Evolutionary conservation across 2,797 vertebrate species (phyloP), one percentile per base, ranked within the genome.

Genomic region (Scolopax rusticola): DNA sequence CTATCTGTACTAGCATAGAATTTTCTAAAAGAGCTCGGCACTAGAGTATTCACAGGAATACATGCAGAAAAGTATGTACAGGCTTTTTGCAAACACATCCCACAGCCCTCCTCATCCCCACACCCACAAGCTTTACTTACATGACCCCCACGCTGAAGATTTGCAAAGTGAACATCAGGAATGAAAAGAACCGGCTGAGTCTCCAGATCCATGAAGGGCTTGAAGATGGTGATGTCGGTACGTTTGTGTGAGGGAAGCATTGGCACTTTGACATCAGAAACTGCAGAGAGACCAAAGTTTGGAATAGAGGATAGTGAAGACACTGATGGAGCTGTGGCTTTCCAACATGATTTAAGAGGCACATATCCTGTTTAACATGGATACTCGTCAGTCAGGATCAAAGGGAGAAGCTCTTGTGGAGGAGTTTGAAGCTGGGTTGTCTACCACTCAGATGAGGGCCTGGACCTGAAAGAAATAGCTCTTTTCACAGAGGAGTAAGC

Each of bases 181-280:
- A 99, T 99, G 97, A 99, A 99, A 33, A 99, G 99, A 53, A 99
- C 99, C 0, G 99, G 99, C 97, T 99, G 99, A 6, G 99, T 99
- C 86, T 99, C 99, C 0, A 99, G 96, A 83, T 99, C 99, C 4
- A 96, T 96, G 97, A 99, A 98, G 93, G 99, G 98, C 98, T 99
- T 99, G 97, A 99, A 99, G 89, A 99, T 88, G 1, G 99, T 99
- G 97, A 99, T 97, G 59, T 99, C 99, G 0, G 98, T 99, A 64
- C 99, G 98, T 90, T 99, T 99, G 95, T 98, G 98, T 1, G 98
- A 98, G 96, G 99, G 99, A 13, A 99, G 98, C 87, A 99, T 98
- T 1, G 99, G 98, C 57, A 99, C 97, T 96, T 99, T 99, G 53
- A 99, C 98, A 23, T 99, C 99, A 7, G 97, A 97, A 93, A 98